These are phyloP conservation scores for Chrysogorgia sp. DNA, from an alignment of 92 coral and sea anemone species.

Conservation along the genomic window DNA sequence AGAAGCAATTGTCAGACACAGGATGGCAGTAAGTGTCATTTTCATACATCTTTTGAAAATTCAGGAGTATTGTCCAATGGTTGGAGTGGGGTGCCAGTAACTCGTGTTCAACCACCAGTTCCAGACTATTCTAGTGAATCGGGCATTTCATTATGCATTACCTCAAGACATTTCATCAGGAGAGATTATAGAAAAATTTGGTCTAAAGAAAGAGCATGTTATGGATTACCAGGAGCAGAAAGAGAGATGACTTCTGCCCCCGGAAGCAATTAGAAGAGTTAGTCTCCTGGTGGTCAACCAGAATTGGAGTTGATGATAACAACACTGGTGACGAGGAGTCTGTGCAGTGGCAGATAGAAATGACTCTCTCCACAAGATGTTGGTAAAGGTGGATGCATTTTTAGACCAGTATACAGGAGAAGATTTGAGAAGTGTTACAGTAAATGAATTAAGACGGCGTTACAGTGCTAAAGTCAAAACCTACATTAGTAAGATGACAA, in stretches of 20 bases:
- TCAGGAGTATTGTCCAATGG: neutral
- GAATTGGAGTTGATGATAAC: neutral
- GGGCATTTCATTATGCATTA: no score
- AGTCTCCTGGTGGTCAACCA: neutral
- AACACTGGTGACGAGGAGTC: constrained; percentile 41
- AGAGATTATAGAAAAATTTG: constrained; percentile 47
- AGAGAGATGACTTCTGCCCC: constrained; percentile 61
- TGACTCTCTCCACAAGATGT: constrained; percentile 35
- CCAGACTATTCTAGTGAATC: constrained; percentile 49
- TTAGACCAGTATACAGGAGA: constrained; percentile 35
- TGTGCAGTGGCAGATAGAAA: constrained; percentile 32
- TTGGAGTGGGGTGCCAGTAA: no score
- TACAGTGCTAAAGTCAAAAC: constrained; percentile 50
- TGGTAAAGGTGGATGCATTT: constrained; percentile 35
- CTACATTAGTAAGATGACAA: constrained; percentile 31
- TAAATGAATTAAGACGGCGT: constrained; percentile 46
- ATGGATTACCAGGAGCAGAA: constrained; percentile 16
- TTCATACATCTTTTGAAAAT: no score
- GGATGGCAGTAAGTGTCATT: neutral
- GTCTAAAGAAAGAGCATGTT: constrained; percentile 41
- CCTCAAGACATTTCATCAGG: no score
- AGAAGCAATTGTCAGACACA: constrained; percentile 42
- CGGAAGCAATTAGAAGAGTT: constrained; percentile 41
- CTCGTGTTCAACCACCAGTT: constrained; percentile 59
- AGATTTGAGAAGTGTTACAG: constrained; percentile 23